These are phyloP conservation scores for Micoletzkya japonica DNA, from an alignment of 2,888 invertebrate genomes.

Conservation along the genomic window DNA sequence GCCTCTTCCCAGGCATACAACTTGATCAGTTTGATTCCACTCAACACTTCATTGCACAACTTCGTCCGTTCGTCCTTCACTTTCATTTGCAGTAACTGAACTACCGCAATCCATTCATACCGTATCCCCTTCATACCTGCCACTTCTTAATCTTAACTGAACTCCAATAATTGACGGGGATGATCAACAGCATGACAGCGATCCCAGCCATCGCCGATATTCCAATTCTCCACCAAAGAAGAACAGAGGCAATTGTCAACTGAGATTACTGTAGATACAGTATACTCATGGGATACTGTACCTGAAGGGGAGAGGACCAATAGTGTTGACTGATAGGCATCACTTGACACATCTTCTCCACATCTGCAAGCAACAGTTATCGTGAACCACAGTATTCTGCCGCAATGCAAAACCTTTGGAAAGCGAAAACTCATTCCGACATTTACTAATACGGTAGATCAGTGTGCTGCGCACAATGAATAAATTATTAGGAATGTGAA, in stretches of 20 bases:
- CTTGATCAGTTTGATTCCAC: slow-evolving; percentile 43
- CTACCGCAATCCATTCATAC: not conserved
- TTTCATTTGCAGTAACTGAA: slow-evolving; percentile 37
- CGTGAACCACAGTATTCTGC: too few species aligned
- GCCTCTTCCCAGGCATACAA: slow-evolving; percentile 46
- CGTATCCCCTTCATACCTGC: slow-evolving; percentile 2
- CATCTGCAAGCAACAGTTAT: slow-evolving; percentile 40
- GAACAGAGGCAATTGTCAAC: slow-evolving; percentile 49
- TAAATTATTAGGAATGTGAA: too few species aligned
- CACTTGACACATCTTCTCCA: slow-evolving; percentile 47
- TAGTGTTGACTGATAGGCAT: slow-evolving; percentile 51
- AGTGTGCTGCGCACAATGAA: too few species aligned
- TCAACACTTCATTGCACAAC: slow-evolving; percentile 28
- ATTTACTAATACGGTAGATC: too few species aligned
- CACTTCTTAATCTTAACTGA: slow-evolving; percentile 26
- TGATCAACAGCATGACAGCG: slow-evolving; percentile 22
- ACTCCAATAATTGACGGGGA: slow-evolving; percentile 25
- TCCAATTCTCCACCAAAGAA: slow-evolving; percentile 52
- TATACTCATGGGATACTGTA: too few species aligned
- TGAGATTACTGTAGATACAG: too few species aligned
- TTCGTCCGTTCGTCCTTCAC: slow-evolving; percentile 44
- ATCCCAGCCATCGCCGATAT: slow-evolving; percentile 48
- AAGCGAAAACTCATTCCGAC: too few species aligned
- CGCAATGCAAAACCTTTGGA: too few species aligned
- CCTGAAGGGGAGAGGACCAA: slow-evolving; percentile 54